Evolutionary conservation across 2,113 vertebrate genomes (phyloP), one percentile per base, ranked within the genome.

Genomic region (Brienomyrus longianalis): DNA sequence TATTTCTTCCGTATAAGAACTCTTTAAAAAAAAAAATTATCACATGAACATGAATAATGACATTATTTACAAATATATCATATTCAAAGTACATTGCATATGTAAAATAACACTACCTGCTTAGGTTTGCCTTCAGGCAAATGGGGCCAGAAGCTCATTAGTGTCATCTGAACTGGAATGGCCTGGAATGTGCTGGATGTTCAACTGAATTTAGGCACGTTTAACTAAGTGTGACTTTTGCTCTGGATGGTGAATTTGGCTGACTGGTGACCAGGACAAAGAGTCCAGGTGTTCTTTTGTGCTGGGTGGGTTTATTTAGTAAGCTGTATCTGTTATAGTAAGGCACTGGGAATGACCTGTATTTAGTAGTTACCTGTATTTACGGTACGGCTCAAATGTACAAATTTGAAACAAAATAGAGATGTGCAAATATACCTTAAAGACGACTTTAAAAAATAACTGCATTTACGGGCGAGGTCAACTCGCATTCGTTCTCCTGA

Each of bases 391-490:
- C 94, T 96, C 97, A 99, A 97, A 99, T 99, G 97, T 99, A 99
- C 98, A 99, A 96, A 99, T 98, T 97, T 92, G 95, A 35, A 96
- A 95, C 90, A 91, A 88, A 35, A 89, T 96, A 96, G 97, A 96
- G 96, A 96, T 97, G 95, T 97, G 98, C 97, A 48, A 48, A 47
- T 97, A 97, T 95, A 96, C 96, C 96, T 92, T 96, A 97, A 96
- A 96, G 96, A 97, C 95, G 94, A 93, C 23, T 90, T 74, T 43
- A 21, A 62, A 94, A 47, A 84, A 77, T 62, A 27, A 66, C 95
- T 98, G 97, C 95, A 97, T 97, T 97, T 97, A 98, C 98, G 98
- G 98, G 97, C 98, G 98, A 99, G 98, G 98, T 99, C 98, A 98
- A 99, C 98, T 99, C 98, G 98, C 98, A 97, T 96, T 96, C 96